Base-by-base conservation (phyloP, 1,140 invertebrate species). In the Nephotettix cincticeps region DNA sequence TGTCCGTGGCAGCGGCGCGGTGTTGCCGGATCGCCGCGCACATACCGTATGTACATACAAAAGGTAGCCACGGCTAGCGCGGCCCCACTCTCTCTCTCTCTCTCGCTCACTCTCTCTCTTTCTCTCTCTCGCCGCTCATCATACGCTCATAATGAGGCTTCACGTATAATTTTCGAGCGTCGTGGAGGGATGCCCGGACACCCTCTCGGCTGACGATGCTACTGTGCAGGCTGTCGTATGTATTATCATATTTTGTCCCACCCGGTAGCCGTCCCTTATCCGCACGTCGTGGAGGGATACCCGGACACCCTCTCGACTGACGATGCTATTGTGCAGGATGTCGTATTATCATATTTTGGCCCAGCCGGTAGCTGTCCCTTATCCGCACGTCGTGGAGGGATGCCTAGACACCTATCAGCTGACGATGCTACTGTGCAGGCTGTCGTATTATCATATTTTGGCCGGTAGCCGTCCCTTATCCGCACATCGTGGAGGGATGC, bases 11-110 rank as follows among this genome's bases (percentile, higher is more conserved):
- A 23, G 32, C 28, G 21, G 19, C 19, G 56, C 71, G 45, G n/a
- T 28, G 71, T 72, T 72, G 71, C 71, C 71, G 36, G 61, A 30
- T 58, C 65, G 29, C 58, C 36, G 64, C 32, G 56, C 69, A 51
- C 56, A 71, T 71, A 61, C 54, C 58, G 56, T 47, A 32, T 40
- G 56, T 54, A 66, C 64, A 64, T 54, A 66, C 66, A 54, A 27
- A 66, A 68, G 64, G 65, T 68, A 61, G 65, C 64, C 45, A 43
- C 29, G 23, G 29, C 36, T n/a, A n/a, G n/a, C n/a, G n/a, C n/a
- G n/a, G n/a, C 63, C 19, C 45, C 64, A 67, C 61, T 23, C 19
- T 70, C 69, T 70, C 69, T 71, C 58, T 51, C 69, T 30, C 68
- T 28, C 68, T 70, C 51, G 56, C 68, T 70, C 68, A n/a, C 19